Base-by-base conservation (phyloP, 2,113 vertebrate genomes). In the Leucoraja erinaceus region DNA sequence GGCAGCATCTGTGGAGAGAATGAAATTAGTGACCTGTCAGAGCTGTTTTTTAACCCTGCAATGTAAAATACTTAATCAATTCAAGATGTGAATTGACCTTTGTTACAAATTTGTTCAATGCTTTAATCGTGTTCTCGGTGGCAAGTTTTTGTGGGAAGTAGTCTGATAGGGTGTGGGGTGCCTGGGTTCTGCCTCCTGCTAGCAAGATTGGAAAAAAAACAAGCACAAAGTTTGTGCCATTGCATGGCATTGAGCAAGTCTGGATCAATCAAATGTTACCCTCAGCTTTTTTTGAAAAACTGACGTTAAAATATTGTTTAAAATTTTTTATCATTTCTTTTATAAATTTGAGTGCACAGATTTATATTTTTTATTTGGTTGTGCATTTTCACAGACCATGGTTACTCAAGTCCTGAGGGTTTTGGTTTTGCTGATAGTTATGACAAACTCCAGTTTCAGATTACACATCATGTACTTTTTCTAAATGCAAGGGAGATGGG, bases 371-470 rank as follows among this genome's bases (percentile, higher is more conserved):
- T 72, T 59, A 63, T 33, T 66, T 88, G 31, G 18, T 91, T 72
- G 70, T 72, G 66, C 90, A 91, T 91, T 91, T 72, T 91, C 22
- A 91, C 90, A 91, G 68, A 70, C 70, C 63, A 54, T 59, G 56
- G 11, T n/a, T 18, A 2, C 83, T 88, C 83, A 63, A 61, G 56
- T 88, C n/a, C 61, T 66, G 59, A 66, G 68, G 70, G 70, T 84
- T 84, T 84, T 59, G 54, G 81, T 84, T 84, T 91, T 70, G 68
- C 66, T 72, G 38, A 47, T 47, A 11, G 9, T 91, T 33, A 72
- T 66, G 38, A 72, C 59, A 72, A 72, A 91, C 90, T 91, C 66
- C 38, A 68, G 90, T 72, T 91, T 38, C 90, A 91, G 90, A 91
- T 74, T 47, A 91, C 90, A 72, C 38, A 72, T 84, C 22, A 59